Conservation (phyloP, 2,113 vertebrate species). For the Nesogale talazaci region DNA sequence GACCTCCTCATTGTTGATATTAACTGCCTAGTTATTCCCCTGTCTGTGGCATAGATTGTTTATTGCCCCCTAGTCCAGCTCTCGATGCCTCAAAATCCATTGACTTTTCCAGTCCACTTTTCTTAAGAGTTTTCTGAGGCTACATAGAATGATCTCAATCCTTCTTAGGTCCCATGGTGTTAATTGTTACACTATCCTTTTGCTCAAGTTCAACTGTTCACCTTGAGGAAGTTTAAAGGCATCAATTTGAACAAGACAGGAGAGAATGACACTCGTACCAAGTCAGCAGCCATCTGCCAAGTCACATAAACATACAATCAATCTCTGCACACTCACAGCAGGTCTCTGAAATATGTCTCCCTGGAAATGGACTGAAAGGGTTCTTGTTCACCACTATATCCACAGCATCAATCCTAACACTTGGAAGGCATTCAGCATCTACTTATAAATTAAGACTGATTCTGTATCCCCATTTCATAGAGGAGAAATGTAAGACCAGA, state of each 20-base stretch:
- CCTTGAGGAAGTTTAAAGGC: not conserved
- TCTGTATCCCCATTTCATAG: not conserved
- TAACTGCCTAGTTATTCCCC: too few relatives aligned
- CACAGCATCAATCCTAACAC: not conserved
- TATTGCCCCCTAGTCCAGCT: not conserved
- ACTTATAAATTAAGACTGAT: not conserved
- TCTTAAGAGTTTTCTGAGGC: conserved; percentile 54
- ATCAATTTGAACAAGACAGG: not conserved
- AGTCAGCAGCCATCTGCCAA: not conserved
- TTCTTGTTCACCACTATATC: not conserved
- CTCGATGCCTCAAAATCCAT: conserved; percentile 5
- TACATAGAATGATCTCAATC: not conserved
- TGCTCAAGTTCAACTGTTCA: conserved; percentile 36
- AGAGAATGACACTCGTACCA: not conserved
- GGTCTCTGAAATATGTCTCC: not conserved
- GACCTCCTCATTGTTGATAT: too few relatives aligned
- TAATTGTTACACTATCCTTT: not conserved
- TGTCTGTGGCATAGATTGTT: too few relatives aligned
- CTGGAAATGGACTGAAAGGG: not conserved
- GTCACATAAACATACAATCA: not conserved
- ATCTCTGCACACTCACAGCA: not conserved
- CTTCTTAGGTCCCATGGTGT: too few relatives aligned
- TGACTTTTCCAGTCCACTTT: conserved; percentile 52
- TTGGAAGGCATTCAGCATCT: not conserved
- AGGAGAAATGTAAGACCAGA: not conserved